These are phyloP conservation scores for Strigamia maritima DNA, from an alignment of 2,888 invertebrate genomes.

Conservation along the genomic window DNA sequence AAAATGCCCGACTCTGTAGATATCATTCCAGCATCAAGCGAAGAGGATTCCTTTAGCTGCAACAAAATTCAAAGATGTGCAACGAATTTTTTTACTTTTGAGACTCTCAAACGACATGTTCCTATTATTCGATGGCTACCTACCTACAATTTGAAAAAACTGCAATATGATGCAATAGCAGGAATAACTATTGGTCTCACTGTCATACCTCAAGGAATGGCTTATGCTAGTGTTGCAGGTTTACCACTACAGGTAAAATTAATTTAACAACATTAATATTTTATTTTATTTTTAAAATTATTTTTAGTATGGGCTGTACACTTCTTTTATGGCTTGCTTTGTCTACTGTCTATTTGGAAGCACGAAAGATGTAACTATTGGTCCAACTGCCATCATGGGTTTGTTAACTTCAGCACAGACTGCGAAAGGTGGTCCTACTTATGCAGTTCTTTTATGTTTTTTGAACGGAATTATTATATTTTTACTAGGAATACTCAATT, in stretches of 20 bases:
- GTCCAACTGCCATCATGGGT: slow-evolving; percentile 89
- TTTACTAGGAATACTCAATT: slow-evolving; percentile 73
- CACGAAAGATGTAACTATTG: slow-evolving; percentile 86
- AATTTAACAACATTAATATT: neutral
- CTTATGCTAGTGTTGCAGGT: slow-evolving; percentile 87
- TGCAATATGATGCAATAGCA: slow-evolving; percentile 55
- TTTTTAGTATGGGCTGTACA: slow-evolving; percentile 81
- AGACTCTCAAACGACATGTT: slow-evolving; percentile 41
- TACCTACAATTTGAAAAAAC: slow-evolving; percentile 47
- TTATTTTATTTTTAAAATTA: neutral
- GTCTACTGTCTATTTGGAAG: slow-evolving; percentile 87
- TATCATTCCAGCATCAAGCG: no score
- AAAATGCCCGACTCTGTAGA: no score
- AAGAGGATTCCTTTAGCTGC: no score
- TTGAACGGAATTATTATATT: slow-evolving; percentile 76
- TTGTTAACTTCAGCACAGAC: slow-evolving; percentile 63
- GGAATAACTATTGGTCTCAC: slow-evolving; percentile 57
- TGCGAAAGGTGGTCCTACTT: slow-evolving; percentile 44
- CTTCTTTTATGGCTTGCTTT: slow-evolving; percentile 85
- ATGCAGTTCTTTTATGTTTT: slow-evolving; percentile 78
- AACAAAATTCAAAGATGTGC: neutral
- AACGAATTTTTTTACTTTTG: slow-evolving; percentile 29
- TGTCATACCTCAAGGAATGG: slow-evolving; percentile 69
- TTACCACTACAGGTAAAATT: slow-evolving; percentile 72
- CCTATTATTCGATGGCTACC: slow-evolving; percentile 46